phyloP scores from a whole-genome alignment of 2,113 vertebrate genomes.

The Sander lucioperca region DNA sequence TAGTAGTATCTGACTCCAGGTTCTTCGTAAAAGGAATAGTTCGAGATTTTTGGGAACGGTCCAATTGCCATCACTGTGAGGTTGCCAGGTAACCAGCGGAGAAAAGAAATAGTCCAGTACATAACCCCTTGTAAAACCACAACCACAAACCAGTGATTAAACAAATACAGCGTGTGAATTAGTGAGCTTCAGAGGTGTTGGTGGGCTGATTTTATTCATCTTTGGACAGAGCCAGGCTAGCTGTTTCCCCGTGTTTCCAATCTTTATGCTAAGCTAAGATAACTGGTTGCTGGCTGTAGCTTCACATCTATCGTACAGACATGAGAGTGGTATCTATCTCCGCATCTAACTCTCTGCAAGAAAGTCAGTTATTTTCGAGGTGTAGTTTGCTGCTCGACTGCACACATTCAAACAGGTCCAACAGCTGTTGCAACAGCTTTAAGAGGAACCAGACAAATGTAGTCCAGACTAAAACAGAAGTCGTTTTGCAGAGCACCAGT shows the following conservation, averaged over 20 bases:
- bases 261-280: background rate
- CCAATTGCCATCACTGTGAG: background rate
- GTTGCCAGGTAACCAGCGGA: background rate
- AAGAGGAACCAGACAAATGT: background rate
- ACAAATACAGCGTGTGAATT: background rate
- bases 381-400: background rate
- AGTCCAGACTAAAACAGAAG: background rate
- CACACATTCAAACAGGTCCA: background rate
- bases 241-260: background rate
- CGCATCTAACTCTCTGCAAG: background rate
- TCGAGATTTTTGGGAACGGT: background rate
- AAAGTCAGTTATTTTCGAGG: background rate
- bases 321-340: background rate
- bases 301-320: background rate
- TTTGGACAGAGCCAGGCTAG: background rate
- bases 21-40: background rate
- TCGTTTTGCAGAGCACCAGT: background rate
- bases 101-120: background rate
- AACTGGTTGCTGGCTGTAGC: background rate
- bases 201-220: background rate
- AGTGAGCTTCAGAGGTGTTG: background rate
- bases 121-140: background rate
- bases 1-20: background rate
- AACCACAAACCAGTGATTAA: background rate
- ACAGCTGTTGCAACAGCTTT: conserved; percentile 7